Evolutionary conservation across 2,888 invertebrate species (phyloP).

Genomic region (Drosophila bunnanda): DNA sequence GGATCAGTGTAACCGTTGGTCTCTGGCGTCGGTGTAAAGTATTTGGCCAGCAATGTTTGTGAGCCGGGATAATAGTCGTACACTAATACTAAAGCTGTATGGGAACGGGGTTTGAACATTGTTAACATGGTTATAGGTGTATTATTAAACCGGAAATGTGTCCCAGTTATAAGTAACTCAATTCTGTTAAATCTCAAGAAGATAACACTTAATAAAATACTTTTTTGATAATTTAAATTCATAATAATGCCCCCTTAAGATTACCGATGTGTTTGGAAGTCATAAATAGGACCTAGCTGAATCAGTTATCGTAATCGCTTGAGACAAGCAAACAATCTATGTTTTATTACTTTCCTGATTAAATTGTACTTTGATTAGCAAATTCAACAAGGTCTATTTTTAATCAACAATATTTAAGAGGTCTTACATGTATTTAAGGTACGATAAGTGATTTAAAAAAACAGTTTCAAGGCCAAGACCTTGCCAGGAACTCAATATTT

Average conservation of each 20-base stretch:
- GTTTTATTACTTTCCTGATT: slow-evolving; percentile 3
- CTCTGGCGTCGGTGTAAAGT: slow-evolving; percentile 88
- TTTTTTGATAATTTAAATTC: neutral
- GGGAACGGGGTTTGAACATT: neutral
- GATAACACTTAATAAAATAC: neutral
- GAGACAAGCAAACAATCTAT: neutral
- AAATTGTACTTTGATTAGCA: neutral
- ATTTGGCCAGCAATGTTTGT: slow-evolving; percentile 93
- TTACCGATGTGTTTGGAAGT: neutral
- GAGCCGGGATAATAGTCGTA: slow-evolving; percentile 98
- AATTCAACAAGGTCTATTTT: neutral
- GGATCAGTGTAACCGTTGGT: slow-evolving; percentile 90
- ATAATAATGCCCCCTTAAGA: neutral
- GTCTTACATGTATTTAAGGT: neutral
- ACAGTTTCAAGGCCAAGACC: neutral
- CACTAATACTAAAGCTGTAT: slow-evolving; percentile 94
- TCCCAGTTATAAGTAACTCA: neutral
- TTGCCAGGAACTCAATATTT: neutral
- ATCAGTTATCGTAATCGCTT: neutral
- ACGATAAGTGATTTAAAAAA: neutral
- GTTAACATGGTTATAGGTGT: neutral
- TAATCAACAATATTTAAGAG: neutral
- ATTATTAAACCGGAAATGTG: neutral
- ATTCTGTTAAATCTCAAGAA: neutral
- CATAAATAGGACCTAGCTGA: neutral